Evolutionary conservation across 2,797 vertebrate species (phyloP).

Genomic region (Oreochromis mossambicus): DNA sequence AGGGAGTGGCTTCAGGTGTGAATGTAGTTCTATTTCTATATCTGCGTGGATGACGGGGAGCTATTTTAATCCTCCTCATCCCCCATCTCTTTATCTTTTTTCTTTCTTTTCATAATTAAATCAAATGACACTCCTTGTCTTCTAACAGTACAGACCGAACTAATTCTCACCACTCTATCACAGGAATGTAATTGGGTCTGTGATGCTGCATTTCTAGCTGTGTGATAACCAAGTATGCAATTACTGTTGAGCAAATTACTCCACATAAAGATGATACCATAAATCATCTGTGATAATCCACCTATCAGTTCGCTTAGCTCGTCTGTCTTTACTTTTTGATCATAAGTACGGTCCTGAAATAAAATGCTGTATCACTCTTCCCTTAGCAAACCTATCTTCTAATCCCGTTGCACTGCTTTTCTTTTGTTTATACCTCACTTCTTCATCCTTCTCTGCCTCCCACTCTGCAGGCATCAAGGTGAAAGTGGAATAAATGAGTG

Average conservation of each 20-base stretch:
- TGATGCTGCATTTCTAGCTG: background rate
- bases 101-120: conserved; percentile 65
- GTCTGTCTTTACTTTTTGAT: background rate
- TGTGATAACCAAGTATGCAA: background rate
- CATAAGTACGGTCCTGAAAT: background rate
- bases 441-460: background rate
- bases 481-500: background rate
- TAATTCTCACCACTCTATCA: conserved; percentile 46
- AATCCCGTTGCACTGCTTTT: background rate
- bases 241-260: background rate
- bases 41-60: conserved; percentile 41
- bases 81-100: background rate
- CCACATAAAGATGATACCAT: background rate
- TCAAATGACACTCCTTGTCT: conserved; percentile 37
- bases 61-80: conserved; percentile 61
- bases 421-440: background rate
- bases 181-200: conserved; percentile 26
- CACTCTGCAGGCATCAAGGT: background rate
- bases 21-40: conserved; percentile 52
- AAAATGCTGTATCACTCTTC: background rate
- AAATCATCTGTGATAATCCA: background rate
- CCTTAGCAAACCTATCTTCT: background rate
- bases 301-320: background rate
- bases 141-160: conserved; percentile 39
- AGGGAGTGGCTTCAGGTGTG: conserved; percentile 29